Conservation (phyloP, 2,113 vertebrate genomes). For the Corythornis madagascariensis region DNA sequence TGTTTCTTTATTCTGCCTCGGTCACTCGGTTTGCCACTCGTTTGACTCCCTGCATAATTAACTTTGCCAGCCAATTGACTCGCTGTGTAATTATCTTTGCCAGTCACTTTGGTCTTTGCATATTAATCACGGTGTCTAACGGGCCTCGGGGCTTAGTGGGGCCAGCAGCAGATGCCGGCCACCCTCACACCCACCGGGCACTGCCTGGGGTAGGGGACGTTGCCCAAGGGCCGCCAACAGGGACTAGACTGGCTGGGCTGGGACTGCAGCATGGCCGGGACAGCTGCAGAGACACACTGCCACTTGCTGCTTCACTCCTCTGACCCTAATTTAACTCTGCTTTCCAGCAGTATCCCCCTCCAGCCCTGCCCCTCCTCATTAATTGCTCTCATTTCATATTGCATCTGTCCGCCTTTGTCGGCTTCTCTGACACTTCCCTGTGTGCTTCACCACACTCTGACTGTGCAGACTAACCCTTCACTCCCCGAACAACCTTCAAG, state of each 20-base stretch:
- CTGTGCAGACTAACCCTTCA: not conserved
- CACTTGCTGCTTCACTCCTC: slow-evolving; percentile 19
- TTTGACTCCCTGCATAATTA: slow-evolving; percentile 58
- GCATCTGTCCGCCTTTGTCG: rapidly evolving
- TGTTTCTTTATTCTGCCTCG: slow-evolving; percentile 41
- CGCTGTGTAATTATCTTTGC: slow-evolving; percentile 57
- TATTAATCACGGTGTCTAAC: slow-evolving; percentile 26
- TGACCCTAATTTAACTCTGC: not conserved
- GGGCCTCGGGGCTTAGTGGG: not conserved
- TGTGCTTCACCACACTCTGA: rapidly evolving
- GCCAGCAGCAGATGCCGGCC: not conserved
- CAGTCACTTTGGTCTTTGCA: slow-evolving; percentile 17
- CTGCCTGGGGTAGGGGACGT: rapidly evolving
- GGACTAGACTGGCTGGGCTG: not conserved
- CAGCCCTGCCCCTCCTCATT: not conserved
- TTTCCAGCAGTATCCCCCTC: slow-evolving; percentile 10
- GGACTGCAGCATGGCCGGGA: not conserved
- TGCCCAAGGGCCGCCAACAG: not conserved
- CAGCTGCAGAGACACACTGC: not conserved
- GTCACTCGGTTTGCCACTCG: slow-evolving; percentile 32
- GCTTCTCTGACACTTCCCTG: not conserved
- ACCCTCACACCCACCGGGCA: not conserved
- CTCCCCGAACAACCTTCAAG: not conserved
- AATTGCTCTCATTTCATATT: not conserved
- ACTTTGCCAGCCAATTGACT: slow-evolving; percentile 69